A percentile compares a stretch with the other conserved stretches of the same genome.
Conservation (phyloP, 35 echinoderm and acorn worm species). For the Amphiura filiformis region DNA sequence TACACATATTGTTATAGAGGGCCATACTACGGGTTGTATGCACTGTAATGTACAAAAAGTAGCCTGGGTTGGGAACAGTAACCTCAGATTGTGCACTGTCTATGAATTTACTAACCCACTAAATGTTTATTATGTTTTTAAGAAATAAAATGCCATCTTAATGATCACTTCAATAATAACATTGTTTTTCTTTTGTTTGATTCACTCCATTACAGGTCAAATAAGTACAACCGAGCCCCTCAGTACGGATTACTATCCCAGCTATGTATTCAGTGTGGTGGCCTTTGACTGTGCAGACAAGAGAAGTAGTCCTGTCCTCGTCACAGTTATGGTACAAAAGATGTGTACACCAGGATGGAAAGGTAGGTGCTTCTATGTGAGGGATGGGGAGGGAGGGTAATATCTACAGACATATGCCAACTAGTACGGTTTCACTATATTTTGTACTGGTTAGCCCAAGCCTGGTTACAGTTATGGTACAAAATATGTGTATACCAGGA, state of each 20-base stretch:
- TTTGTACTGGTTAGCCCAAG: no score
- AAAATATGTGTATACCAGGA: conserved; percentile 41
- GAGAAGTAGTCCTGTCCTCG: conserved; percentile 28
- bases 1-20: no score
- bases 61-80: no score
- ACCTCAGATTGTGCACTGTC: no score
- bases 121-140: neutral
- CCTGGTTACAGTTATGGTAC: conserved; percentile 31
- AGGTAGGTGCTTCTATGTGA: no score
- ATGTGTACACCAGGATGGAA: conserved; percentile 62
- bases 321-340: conserved; percentile 36
- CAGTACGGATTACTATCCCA: neutral
- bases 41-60: no score
- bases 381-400: no score
- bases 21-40: no score
- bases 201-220: conserved; percentile 45
- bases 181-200: neutral
- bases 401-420: no score
- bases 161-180: no score
- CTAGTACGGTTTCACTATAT: no score
- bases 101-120: neutral
- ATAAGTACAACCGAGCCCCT: conserved; percentile 30
- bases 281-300: conserved; percentile 51
- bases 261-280: conserved; percentile 33
- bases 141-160: neutral